phyloP scores from a whole-genome alignment of 2,113 vertebrate species.

The Sebastes fasciatus region DNA sequence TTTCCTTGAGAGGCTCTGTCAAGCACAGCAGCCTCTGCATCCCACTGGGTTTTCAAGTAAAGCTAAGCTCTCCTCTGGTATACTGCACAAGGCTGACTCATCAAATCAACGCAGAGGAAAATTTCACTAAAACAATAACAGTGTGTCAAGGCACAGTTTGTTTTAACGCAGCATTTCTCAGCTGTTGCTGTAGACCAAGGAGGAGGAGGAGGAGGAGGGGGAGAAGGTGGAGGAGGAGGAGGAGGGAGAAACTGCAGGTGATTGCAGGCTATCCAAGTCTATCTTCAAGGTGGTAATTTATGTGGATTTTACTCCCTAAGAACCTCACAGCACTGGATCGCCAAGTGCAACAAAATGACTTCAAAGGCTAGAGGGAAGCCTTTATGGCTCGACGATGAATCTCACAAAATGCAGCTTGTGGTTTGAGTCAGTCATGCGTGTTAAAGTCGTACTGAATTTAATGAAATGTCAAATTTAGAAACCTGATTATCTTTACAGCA shows the following conservation, averaged over 20 bases:
- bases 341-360: slow-evolving; percentile 44
- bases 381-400: slow-evolving; percentile 48
- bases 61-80: slow-evolving; percentile 41
- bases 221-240: neutral
- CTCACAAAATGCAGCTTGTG: slow-evolving; percentile 42
- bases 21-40: slow-evolving; percentile 32
- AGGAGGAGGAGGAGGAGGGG: neutral
- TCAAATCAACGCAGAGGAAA: slow-evolving; percentile 43
- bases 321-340: slow-evolving; percentile 41
- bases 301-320: slow-evolving; percentile 49
- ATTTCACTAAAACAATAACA: slow-evolving; percentile 56
- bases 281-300: slow-evolving; percentile 58
- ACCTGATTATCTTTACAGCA: slow-evolving; percentile 4
- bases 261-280: slow-evolving; percentile 45
- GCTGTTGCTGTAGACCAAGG: slow-evolving; percentile 4
- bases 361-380: slow-evolving; percentile 54
- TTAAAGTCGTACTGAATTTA: slow-evolving; percentile 28
- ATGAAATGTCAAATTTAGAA: slow-evolving; percentile 46
- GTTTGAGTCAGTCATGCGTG: slow-evolving; percentile 31
- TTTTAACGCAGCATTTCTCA: slow-evolving; percentile 19
- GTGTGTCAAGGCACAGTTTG: slow-evolving; percentile 32
- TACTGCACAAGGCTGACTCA: slow-evolving; percentile 64
- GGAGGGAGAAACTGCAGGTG: slow-evolving; percentile 41
- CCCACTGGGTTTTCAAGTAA: slow-evolving; percentile 28
- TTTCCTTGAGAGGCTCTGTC: slow-evolving; percentile 10